Evolutionary conservation across 2,888 invertebrate genomes (phyloP), one percentile per base, ranked within the genome.

Genomic region (Deilephila porcellus): DNA sequence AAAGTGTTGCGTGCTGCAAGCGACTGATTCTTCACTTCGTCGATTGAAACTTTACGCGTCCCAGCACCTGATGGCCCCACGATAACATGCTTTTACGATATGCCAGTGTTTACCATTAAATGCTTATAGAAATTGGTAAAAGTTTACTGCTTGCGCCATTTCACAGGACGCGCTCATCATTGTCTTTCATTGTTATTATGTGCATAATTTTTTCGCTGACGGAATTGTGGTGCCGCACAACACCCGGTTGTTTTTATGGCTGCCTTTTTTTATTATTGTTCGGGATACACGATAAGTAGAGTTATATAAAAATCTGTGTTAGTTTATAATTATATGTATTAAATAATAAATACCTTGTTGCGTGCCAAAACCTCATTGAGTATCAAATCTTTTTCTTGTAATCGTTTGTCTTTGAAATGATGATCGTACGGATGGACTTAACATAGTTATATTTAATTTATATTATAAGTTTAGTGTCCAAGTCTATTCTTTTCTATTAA

Each of bases 121-220:
- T 80, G 78, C 78, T 85, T 84, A 85, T 86, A 84, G 56, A 74
- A 75, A 76, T 72, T 77, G 78, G 83, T 77, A 83, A 80, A 81
- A 81, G 76, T 84, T 85, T 84, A 83, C 34, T 72, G 20, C n/a
- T 20, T 72, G n/a, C 34, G 59, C 74, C 67, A 37, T 73, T 88
- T 89, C 20, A 62, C 62, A 34, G 62, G 3, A 6, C 4, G 17
- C 25, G 25, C 17, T 17, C 25, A 20, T 1, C 25, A 14, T 67
- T 67, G n/a, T n/a, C 45, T 25, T 67, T 67, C 67, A 52, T 52
- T 20, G 67, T 67, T 67, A 67, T 67, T 67, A 52, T 17, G 25
- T 67, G 67, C 67, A 52, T 45, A 52, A 52, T 52, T 25, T 45
- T 67, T 52, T 67, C 45, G 52, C 25, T 52, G 45, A 25, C 4